A percentile compares a stretch with the other conserved stretches of the same genome.
Evolutionary conservation across 53 echinoderm and acorn worm genomes (phyloP).

Genomic region (Zoroaster sp.): DNA sequence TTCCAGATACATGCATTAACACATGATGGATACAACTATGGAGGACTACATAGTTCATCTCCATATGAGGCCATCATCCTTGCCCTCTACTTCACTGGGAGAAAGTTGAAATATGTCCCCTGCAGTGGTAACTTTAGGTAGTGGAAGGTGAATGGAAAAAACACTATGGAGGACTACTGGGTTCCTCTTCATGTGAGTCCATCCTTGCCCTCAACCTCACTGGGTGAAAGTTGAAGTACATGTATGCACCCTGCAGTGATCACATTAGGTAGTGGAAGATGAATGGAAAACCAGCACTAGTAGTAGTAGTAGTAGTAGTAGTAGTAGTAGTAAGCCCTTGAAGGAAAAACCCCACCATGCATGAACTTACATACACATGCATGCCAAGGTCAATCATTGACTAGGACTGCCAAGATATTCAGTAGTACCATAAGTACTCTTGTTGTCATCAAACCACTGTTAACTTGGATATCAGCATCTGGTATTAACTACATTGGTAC

Average conservation of each 20-base stretch:
- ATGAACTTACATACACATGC: too few relatives aligned
- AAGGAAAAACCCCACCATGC: not conserved
- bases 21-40: too few relatives aligned
- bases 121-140: not conserved
- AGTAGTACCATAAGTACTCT: not conserved
- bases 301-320: not conserved
- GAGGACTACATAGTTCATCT: too few relatives aligned
- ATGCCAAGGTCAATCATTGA: conserved; percentile 41
- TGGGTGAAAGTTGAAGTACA: conserved; percentile 29
- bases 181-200: not conserved
- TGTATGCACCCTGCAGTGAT: not conserved
- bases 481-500: not conserved
- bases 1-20: too few relatives aligned
- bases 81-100: too few relatives aligned
- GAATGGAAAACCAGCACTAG: not conserved
- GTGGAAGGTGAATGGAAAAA: not conserved
- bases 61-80: too few relatives aligned
- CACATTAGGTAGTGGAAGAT: not conserved
- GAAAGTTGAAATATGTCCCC: too few relatives aligned
- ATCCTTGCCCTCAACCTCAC: not conserved
- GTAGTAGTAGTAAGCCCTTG: not conserved
- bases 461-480: not conserved
- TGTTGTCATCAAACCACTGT: not conserved
- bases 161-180: not conserved
- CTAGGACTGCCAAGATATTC: not conserved